Evolutionary conservation across 2,113 vertebrate genomes (phyloP).

Genomic region (Nanger granti): DNA sequence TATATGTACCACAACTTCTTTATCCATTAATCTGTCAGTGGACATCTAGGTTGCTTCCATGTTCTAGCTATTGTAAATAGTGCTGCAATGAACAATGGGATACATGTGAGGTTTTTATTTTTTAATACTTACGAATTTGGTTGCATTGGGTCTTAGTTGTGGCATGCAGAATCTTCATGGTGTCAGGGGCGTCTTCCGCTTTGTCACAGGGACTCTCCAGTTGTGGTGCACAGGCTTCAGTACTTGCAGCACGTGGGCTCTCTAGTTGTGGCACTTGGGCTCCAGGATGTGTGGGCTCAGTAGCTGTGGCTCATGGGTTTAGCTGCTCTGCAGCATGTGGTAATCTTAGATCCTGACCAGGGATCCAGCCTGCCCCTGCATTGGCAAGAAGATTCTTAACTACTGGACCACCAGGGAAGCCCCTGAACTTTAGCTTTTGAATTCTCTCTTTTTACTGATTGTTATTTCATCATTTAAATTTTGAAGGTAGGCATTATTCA

Average conservation of each 20-base stretch:
- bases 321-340: background rate
- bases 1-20: background rate
- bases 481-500: background rate
- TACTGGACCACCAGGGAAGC: background rate
- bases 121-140: background rate
- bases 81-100: background rate
- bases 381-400: background rate
- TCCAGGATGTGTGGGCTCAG: background rate
- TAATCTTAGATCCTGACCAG: background rate
- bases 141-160: background rate
- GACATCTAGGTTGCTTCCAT: background rate
- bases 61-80: background rate
- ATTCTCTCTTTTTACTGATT: background rate
- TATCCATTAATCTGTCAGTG: background rate
- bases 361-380: background rate
- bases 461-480: background rate
- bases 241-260: background rate
- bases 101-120: background rate
- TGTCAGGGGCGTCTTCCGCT: background rate
- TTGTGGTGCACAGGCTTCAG: background rate
- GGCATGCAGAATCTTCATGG: background rate
- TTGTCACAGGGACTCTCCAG: background rate
- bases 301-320: background rate
- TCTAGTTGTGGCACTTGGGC: background rate
- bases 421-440: background rate